Percentiles rank a stretch among this genome's conserved stretches.
Evolutionary conservation across 37 sponge, comb jelly and placozoan genomes (phyloP).

Genomic region (Amphimedon queenslandica): DNA sequence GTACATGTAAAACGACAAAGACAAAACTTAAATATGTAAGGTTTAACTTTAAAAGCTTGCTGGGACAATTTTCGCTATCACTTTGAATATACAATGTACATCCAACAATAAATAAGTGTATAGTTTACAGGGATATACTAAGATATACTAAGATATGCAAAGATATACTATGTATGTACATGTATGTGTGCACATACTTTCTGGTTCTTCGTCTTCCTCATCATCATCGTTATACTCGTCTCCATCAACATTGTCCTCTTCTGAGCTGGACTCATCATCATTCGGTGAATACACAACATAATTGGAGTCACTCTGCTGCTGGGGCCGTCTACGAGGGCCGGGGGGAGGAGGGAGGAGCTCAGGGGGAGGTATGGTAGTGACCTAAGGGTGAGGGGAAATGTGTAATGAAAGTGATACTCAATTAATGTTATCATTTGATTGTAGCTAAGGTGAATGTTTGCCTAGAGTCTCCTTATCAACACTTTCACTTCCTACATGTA

Average conservation of each 20-base stretch:
- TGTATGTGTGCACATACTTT: background rate
- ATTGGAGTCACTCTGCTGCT: constrained; percentile 9
- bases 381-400: background rate
- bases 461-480: no score
- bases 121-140: no score
- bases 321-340: background rate
- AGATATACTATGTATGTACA: background rate
- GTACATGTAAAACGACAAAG: no score
- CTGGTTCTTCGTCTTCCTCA: constrained; percentile 28
- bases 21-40: no score
- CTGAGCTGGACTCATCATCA: constrained; percentile 40
- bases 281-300: constrained; percentile 63
- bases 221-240: constrained; percentile 15
- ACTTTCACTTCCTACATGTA: background rate
- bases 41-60: no score
- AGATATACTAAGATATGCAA: no score
- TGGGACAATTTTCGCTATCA: no score
- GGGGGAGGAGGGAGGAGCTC: background rate
- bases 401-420: background rate
- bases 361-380: background rate
- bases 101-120: no score
- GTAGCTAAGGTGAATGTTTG: no score
- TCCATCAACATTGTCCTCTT: constrained; percentile 13
- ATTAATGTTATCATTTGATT: no score
- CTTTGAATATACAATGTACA: no score